These are phyloP conservation scores for Nebria brevicollis DNA, from an alignment of 2,888 invertebrate species.

Conservation along the genomic window DNA sequence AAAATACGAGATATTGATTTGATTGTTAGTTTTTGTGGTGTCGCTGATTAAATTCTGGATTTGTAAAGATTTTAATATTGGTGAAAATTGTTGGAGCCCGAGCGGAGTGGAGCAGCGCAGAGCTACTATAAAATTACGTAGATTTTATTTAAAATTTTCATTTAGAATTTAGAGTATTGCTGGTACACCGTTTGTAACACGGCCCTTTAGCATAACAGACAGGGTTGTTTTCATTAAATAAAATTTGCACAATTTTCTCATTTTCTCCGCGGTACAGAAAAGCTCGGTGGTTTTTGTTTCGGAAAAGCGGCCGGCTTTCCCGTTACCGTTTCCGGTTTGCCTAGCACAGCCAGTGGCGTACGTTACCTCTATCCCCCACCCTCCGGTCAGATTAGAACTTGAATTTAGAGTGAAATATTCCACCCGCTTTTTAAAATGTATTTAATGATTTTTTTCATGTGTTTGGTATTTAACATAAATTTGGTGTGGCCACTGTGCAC, in stretches of 20 bases:
- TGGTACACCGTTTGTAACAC: neutral
- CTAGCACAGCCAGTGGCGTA: neutral
- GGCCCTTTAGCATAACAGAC: neutral
- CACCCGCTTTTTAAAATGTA: neutral
- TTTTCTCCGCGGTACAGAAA: neutral
- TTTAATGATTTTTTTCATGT: neutral
- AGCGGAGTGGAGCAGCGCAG: neutral
- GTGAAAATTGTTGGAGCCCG: neutral
- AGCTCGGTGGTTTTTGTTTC: slow-evolving; percentile 1
- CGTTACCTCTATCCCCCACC: neutral
- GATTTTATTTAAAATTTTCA: neutral
- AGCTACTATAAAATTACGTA: neutral
- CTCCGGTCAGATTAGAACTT: too few species aligned
- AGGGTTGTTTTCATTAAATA: neutral
- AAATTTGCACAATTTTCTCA: slow-evolving; percentile 1
- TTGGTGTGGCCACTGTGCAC: neutral
- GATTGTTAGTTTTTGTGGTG: too few species aligned
- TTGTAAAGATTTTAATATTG: too few species aligned
- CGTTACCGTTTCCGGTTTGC: neutral
- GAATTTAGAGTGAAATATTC: too few species aligned
- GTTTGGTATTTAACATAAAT: neutral
- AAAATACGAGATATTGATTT: too few species aligned
- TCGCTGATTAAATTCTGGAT: too few species aligned
- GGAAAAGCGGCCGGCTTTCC: neutral
- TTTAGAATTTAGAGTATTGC: slow-evolving; percentile 1